Evolutionary conservation across 2,888 invertebrate species (phyloP).

Genomic region (Rapana venosa): DNA sequence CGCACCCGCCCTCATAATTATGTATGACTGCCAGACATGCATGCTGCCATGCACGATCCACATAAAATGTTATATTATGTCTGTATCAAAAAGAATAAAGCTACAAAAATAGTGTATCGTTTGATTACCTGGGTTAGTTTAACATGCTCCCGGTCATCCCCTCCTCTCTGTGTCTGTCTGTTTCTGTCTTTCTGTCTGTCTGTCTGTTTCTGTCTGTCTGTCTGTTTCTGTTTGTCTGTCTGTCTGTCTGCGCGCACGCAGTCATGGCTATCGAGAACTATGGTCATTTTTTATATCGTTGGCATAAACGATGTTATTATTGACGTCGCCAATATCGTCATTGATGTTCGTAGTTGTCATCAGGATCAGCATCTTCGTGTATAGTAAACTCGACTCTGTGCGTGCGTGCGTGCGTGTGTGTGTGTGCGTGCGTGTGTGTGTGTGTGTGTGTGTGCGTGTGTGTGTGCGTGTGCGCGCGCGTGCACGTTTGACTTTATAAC

Average conservation of each 20-base stretch:
- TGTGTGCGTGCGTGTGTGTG: constrained; percentile 10
- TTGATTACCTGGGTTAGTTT: background rate
- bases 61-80: background rate
- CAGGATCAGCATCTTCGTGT: background rate
- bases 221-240: too few relatives aligned
- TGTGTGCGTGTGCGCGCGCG: background rate
- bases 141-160: background rate
- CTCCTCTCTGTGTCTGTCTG: background rate
- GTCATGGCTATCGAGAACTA: background rate
- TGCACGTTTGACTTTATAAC: background rate
- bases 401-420: constrained; percentile 13
- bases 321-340: too few relatives aligned
- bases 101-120: background rate
- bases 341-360: too few relatives aligned
- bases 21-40: too few relatives aligned
- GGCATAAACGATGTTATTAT: background rate
- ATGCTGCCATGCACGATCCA: background rate
- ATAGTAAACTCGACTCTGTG: background rate
- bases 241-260: too few relatives aligned
- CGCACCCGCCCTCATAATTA: too few relatives aligned
- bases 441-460: background rate
- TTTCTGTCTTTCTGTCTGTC: background rate
- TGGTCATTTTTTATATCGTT: background rate
- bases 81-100: background rate
- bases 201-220: background rate